These are phyloP conservation scores for Epistrophella euchroma DNA, from an alignment of 2,888 invertebrate species.

Conservation along the genomic window DNA sequence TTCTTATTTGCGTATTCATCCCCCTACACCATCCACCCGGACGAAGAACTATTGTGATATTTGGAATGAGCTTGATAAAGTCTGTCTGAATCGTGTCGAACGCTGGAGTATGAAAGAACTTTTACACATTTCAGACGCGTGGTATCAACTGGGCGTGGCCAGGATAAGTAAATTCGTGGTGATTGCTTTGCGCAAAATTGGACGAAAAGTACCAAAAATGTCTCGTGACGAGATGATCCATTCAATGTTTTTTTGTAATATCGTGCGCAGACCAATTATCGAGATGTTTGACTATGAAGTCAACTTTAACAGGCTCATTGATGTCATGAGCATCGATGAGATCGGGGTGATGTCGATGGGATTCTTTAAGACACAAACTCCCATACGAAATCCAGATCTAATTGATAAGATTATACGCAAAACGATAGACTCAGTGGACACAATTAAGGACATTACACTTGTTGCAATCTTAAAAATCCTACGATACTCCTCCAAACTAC, in stretches of 20 bases:
- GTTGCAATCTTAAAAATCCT: conserved; percentile 86
- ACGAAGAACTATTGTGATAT: conserved; percentile 87
- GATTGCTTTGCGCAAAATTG: conserved; percentile 85
- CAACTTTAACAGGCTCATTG: conserved; percentile 85
- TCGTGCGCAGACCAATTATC: conserved; percentile 85
- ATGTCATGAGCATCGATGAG: conserved; percentile 87
- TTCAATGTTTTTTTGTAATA: conserved; percentile 88
- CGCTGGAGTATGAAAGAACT: conserved; percentile 85
- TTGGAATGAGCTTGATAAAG: conserved; percentile 88
- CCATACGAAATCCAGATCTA: conserved; percentile 85
- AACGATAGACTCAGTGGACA: conserved; percentile 84
- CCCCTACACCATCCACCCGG: conserved; percentile 84
- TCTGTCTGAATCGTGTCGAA: conserved; percentile 85
- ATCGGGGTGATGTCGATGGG: conserved; percentile 90
- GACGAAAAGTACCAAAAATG: conserved; percentile 86
- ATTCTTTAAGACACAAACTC: conserved; percentile 90
- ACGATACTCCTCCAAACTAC: conserved; percentile 85
- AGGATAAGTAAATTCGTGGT: conserved; percentile 86
- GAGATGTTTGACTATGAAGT: conserved; percentile 88
- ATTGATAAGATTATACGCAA: conserved; percentile 85
- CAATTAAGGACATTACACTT: conserved; percentile 87
- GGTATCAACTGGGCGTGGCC: conserved; percentile 86
- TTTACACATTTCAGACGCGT: conserved; percentile 87
- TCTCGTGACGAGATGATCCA: conserved; percentile 87
- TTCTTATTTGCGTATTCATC: conserved; percentile 85